A percentile compares a stretch with the other conserved stretches of the same genome.
Evolutionary conservation across 1,140 invertebrate genomes (phyloP).

Genomic region (Drosophila trapezifrons): DNA sequence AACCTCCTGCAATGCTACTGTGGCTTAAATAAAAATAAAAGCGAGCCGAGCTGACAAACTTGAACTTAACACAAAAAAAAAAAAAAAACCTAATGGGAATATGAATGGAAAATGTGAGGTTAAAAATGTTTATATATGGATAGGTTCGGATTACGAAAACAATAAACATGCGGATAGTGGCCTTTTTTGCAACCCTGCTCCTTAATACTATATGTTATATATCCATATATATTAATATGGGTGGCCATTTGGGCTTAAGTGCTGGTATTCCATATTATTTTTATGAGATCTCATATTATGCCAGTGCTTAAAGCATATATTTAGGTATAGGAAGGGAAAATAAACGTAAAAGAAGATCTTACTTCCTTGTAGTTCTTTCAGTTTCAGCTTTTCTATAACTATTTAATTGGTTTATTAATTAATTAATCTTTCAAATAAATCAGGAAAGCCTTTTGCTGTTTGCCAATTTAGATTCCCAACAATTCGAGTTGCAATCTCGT

Average conservation of each 20-base stretch:
- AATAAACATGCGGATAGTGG: slow-evolving; percentile 20
- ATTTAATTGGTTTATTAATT: not conserved
- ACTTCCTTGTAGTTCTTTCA: not conserved
- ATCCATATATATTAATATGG: slow-evolving; percentile 4
- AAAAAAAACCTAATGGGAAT: slow-evolving; percentile 21
- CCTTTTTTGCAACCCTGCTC: not conserved
- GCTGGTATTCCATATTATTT: not conserved
- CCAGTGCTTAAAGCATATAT: not conserved
- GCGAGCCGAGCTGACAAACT: slow-evolving; percentile 3
- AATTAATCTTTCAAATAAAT: not conserved
- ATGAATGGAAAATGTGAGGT: slow-evolving; percentile 29
- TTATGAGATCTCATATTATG: not conserved
- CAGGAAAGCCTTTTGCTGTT: not conserved
- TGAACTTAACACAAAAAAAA: slow-evolving; percentile 21
- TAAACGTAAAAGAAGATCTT: too few relatives aligned
- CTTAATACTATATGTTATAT: not conserved
- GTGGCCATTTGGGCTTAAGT: not conserved
- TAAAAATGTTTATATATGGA: slow-evolving; percentile 16
- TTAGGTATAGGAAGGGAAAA: not conserved
- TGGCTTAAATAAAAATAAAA: slow-evolving; percentile 27
- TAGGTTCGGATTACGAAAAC: slow-evolving; percentile 21
- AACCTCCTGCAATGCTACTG: slow-evolving; percentile 3
- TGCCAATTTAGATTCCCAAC: not conserved
- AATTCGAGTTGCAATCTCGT: slow-evolving; percentile 1
- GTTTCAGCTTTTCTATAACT: not conserved